A percentile compares a stretch with the other conserved stretches of the same genome.
phyloP scores from a whole-genome alignment of 1,140 invertebrate species.

The Coenobita brevimanus region DNA sequence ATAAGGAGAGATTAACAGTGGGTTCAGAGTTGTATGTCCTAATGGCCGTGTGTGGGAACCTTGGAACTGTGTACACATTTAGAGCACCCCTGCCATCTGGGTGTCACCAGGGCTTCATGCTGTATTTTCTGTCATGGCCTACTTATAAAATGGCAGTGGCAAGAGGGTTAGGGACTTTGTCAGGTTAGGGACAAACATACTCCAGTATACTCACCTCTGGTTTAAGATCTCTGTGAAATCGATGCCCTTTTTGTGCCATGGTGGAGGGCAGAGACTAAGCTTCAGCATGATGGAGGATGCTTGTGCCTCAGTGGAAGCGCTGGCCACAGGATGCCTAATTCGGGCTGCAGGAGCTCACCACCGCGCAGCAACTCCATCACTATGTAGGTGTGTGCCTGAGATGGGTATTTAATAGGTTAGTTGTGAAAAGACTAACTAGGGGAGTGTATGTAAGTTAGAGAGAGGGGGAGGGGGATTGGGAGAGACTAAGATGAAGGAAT shows the following conservation, averaged over 20 bases:
- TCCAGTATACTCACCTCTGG: conserved; percentile 80
- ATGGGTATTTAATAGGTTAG: too few species aligned
- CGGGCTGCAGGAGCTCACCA: conserved; percentile 88
- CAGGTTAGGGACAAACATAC: too few species aligned
- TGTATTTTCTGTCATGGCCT: too few species aligned
- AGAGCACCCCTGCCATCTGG: too few species aligned
- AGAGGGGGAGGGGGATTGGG: conserved; percentile 3
- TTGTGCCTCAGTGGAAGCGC: conserved; percentile 82
- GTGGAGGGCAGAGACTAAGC: conserved; percentile 86
- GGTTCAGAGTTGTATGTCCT: too few species aligned
- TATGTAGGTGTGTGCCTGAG: conserved; percentile 83
- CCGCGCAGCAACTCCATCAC: conserved; percentile 90
- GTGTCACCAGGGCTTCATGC: too few species aligned
- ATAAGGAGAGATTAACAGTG: too few species aligned
- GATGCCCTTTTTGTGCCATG: conserved; percentile 85
- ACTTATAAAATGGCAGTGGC: too few species aligned
- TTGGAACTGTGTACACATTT: too few species aligned
- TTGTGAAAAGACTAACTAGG: neutral
- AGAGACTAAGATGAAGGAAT: neutral
- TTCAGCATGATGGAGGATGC: conserved; percentile 82
- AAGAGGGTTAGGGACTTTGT: too few species aligned
- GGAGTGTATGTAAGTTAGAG: neutral
- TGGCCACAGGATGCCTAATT: conserved; percentile 79
- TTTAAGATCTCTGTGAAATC: conserved; percentile 93
- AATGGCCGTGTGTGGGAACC: too few species aligned